Evolutionary conservation across 2,888 invertebrate species (phyloP).

Genomic region (Epirrhoe tristata): DNA sequence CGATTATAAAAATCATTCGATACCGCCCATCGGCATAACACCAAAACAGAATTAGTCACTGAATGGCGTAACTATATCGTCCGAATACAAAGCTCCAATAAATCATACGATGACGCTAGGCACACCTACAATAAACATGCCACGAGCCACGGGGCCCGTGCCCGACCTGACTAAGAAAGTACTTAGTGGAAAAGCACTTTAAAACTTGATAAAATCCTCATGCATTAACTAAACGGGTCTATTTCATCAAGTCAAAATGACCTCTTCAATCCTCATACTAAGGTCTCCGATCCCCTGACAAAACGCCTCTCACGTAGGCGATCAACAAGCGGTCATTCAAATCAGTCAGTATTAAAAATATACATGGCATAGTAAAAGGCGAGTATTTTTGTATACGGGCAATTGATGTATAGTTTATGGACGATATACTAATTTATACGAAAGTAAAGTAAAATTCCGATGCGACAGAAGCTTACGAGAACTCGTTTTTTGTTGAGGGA

Average conservation of each 20-base stretch:
- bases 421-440: slow-evolving; percentile 38
- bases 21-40: slow-evolving; percentile 39
- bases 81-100: slow-evolving; percentile 47
- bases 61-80: slow-evolving; percentile 45
- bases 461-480: slow-evolving; percentile 33
- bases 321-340: slow-evolving; percentile 39
- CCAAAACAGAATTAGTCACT: slow-evolving; percentile 48
- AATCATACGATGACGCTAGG: slow-evolving; percentile 52
- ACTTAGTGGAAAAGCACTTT: slow-evolving; percentile 46
- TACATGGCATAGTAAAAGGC: slow-evolving; percentile 42
- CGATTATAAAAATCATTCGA: slow-evolving; percentile 36
- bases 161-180: slow-evolving; percentile 34
- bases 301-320: slow-evolving; percentile 38
- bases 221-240: slow-evolving; percentile 43
- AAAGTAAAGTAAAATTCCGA: slow-evolving; percentile 32
- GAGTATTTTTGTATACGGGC: slow-evolving; percentile 34
- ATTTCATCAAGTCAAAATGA: slow-evolving; percentile 39
- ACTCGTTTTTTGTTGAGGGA: slow-evolving; percentile 11
- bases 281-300: slow-evolving; percentile 38
- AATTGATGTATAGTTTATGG: slow-evolving; percentile 40
- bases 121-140: slow-evolving; percentile 47
- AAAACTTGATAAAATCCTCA: slow-evolving; percentile 50
- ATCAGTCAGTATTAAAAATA: slow-evolving; percentile 44
- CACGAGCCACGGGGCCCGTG: slow-evolving; percentile 37
- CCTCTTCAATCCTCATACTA: slow-evolving; percentile 38